Percentiles rank a stretch among this genome's conserved stretches.
These are phyloP conservation scores for Trichogramma evanescens DNA, from an alignment of 2,888 invertebrate species.

Conservation along the genomic window DNA sequence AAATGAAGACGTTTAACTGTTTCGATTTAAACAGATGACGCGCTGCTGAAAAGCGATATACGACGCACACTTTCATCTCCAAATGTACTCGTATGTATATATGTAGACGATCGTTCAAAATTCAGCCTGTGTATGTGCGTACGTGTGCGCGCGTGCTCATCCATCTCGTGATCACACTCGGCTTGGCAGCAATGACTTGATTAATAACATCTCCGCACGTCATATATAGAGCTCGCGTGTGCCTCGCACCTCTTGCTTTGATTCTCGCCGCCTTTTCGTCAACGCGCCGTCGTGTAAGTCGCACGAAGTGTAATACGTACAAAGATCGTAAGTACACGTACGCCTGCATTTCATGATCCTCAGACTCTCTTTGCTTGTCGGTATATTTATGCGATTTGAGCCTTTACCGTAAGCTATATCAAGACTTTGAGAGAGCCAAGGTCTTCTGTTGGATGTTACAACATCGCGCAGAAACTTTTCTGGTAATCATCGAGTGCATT, in stretches of 20 bases:
- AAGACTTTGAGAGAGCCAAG: no score
- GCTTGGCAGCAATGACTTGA: slow-evolving; percentile 40
- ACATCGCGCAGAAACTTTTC: no score
- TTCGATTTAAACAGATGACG: neutral
- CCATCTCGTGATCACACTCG: slow-evolving; percentile 25
- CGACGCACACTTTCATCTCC: neutral
- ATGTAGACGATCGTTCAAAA: neutral
- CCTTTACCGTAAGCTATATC: no score
- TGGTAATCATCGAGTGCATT: no score
- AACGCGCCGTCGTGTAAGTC: no score
- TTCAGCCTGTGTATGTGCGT: neutral
- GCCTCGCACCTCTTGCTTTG: slow-evolving; percentile 10
- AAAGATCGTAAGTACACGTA: no score
- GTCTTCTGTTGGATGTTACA: no score
- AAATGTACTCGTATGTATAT: neutral
- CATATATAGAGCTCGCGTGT: neutral
- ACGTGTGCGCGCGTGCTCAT: slow-evolving; percentile 18
- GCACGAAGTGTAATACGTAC: no score
- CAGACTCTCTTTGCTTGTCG: no score
- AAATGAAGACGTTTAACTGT: neutral
- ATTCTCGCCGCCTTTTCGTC: slow-evolving; percentile 15
- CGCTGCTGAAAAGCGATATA: neutral
- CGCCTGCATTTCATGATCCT: no score
- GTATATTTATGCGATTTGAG: no score
- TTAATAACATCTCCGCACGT: slow-evolving; percentile 38